Evolutionary conservation across 64 coral and sea anemone genomes (phyloP).

Genomic region (Dendronephthya gigantea): DNA sequence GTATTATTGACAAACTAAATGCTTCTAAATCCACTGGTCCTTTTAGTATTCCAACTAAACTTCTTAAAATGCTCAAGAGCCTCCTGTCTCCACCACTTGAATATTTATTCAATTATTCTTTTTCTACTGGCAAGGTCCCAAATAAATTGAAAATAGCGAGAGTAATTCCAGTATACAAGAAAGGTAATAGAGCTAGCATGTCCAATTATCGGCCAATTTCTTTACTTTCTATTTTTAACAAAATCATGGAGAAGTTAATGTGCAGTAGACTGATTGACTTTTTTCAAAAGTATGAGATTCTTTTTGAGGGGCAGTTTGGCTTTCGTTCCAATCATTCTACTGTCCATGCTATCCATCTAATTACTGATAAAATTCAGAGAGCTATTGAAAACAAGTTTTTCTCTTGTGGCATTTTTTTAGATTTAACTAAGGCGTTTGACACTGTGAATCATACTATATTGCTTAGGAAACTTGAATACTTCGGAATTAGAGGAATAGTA

Average conservation of each 20-base stretch:
- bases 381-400: background rate
- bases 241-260: background rate
- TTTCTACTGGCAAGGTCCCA: background rate
- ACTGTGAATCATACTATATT: background rate
- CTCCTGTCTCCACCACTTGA: background rate
- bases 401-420: background rate
- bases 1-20: background rate
- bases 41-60: background rate
- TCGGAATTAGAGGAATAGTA: slow-evolving; percentile 18
- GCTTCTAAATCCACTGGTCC: background rate
- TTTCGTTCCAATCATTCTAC: background rate
- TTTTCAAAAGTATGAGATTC: background rate
- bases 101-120: background rate
- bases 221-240: background rate
- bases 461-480: background rate
- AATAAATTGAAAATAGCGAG: background rate
- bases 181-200: background rate
- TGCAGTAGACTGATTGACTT: background rate
- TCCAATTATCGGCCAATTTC: background rate
- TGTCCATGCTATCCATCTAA: background rate
- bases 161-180: background rate
- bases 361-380: background rate
- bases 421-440: background rate
- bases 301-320: background rate
- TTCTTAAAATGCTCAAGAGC: background rate